These are phyloP conservation scores for Temnothorax longispinosus DNA, from an alignment of 1,140 invertebrate genomes.

Conservation along the genomic window DNA sequence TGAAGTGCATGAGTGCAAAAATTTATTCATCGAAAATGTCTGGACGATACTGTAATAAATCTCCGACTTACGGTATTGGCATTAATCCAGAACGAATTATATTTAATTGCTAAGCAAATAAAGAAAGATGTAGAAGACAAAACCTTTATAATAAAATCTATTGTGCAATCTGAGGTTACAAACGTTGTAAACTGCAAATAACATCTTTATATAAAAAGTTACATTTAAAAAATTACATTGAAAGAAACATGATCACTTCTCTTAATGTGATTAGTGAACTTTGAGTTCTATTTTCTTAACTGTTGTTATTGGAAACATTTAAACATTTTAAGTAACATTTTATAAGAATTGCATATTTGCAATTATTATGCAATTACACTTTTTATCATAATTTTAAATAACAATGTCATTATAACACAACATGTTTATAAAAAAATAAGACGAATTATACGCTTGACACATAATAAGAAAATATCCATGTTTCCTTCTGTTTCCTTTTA, in stretches of 20 bases:
- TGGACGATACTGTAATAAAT: neutral
- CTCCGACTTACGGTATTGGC: neutral
- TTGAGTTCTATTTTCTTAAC: neutral
- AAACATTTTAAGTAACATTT: too few relatives aligned
- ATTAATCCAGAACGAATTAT: slow-evolving; percentile 14
- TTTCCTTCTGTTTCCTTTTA: neutral
- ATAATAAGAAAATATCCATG: too few relatives aligned
- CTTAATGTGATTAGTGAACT: neutral
- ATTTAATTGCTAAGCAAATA: neutral
- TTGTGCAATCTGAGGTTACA: neutral
- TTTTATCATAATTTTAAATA: too few relatives aligned
- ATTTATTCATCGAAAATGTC: neutral
- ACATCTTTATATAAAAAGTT: neutral
- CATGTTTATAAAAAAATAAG: too few relatives aligned
- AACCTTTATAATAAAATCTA: neutral
- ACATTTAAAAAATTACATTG: neutral
- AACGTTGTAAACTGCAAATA: slow-evolving; percentile 20
- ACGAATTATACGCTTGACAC: too few relatives aligned
- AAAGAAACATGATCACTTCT: neutral
- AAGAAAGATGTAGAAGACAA: neutral
- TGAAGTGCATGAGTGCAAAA: too few relatives aligned
- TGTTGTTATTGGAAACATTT: too few relatives aligned
- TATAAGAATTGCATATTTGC: too few relatives aligned
- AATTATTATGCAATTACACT: too few relatives aligned
- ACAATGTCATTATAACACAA: too few relatives aligned